Evolutionary conservation across 2,113 vertebrate species (phyloP).

Genomic region (Malurus alboscapulatus): DNA sequence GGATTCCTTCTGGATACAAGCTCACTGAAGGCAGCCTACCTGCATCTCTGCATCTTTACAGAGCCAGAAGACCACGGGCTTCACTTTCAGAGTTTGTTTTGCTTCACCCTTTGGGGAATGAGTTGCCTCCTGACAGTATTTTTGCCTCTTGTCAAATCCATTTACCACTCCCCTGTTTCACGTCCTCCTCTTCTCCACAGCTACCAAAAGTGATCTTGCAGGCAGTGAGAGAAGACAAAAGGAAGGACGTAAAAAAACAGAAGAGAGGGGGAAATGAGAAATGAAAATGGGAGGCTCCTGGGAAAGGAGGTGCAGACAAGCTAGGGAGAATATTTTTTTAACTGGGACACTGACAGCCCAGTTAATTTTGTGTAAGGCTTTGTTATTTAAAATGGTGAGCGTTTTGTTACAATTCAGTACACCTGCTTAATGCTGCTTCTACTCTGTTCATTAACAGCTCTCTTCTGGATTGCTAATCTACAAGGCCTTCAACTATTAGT

Average conservation of each 20-base stretch:
- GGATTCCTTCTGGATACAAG: not conserved
- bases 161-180: not conserved
- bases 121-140: not conserved
- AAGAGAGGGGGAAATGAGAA: not conserved
- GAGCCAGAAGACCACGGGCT: not conserved
- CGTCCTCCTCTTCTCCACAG: not conserved
- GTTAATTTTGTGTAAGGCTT: conserved; percentile 35
- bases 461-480: conserved; percentile 29
- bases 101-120: not conserved
- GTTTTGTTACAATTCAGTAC: conserved; percentile 48
- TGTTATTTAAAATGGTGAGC: conserved; percentile 38
- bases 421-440: conserved; percentile 39
- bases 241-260: not conserved
- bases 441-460: conserved; percentile 28
- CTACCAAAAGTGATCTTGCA: not conserved
- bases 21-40: not conserved
- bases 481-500: not conserved
- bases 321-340: not conserved
- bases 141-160: not conserved
- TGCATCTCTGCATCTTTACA: not conserved
- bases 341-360: not conserved
- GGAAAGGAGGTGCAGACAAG: not conserved
- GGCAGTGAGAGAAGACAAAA: not conserved
- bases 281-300: not conserved
- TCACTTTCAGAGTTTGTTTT: not conserved